A percentile compares a stretch with the other conserved stretches of the same genome.
Conservation (phyloP, 2,797 vertebrate species). For the Microchirus variegatus region DNA sequence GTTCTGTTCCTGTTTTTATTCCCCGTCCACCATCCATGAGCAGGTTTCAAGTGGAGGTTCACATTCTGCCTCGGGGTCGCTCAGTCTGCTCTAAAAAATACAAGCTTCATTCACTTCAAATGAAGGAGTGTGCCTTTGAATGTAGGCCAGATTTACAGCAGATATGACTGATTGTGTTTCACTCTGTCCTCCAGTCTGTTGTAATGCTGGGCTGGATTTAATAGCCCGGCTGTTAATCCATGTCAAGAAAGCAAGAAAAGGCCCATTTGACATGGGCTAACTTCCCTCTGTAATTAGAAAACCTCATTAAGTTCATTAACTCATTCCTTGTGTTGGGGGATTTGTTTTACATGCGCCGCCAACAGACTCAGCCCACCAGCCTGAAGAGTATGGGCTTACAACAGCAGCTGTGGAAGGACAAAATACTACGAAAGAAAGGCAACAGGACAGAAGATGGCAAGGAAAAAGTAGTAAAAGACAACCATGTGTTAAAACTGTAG, state of each 20-base stretch:
- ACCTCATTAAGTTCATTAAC: constrained; percentile 83
- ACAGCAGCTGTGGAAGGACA: constrained; percentile 1
- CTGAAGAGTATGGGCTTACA: constrained; percentile 21
- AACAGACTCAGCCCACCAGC: constrained; percentile 48
- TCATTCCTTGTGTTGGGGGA: constrained; percentile 72
- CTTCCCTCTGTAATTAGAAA: constrained; percentile 79
- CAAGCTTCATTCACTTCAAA: constrained; percentile 52
- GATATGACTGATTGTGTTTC: constrained; percentile 58
- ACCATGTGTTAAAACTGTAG: too few relatives aligned
- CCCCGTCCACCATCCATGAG: constrained; percentile 36
- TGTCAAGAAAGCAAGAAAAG: constrained; percentile 72
- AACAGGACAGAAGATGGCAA: background rate
- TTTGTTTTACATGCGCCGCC: constrained; percentile 75
- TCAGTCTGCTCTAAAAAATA: constrained; percentile 34
- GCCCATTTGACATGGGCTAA: constrained; percentile 77
- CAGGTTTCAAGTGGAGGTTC: constrained; percentile 44
- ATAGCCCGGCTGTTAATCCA: constrained; percentile 75
- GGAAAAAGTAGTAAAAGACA: too few relatives aligned
- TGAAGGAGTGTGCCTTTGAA: constrained; percentile 32
- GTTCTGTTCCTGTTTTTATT: constrained; percentile 43
- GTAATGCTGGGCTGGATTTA: constrained; percentile 63
- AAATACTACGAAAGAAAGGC: constrained; percentile 2
- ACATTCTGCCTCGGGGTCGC: constrained; percentile 37
- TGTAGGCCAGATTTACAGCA: constrained; percentile 53
- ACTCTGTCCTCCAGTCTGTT: constrained; percentile 37